phyloP scores from a whole-genome alignment of 2,797 vertebrate species.

The Sebastes melanostomus region DNA sequence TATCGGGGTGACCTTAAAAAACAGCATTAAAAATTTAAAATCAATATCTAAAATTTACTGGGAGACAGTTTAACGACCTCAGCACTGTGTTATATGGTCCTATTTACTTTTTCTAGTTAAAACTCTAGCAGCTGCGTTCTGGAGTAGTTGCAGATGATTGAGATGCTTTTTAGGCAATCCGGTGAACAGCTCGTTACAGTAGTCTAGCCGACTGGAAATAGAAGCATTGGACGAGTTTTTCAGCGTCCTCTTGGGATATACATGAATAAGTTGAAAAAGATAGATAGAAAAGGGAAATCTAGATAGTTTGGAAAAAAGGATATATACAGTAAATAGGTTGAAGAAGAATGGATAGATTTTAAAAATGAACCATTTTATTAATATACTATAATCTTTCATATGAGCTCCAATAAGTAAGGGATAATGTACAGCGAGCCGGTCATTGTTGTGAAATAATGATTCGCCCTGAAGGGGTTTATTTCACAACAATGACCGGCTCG shows the following conservation, averaged over 20 bases:
- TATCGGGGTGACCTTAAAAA: not conserved
- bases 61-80: not conserved
- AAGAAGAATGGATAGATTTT: not conserved
- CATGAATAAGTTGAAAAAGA: not conserved
- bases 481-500: too few species aligned
- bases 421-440: too few species aligned
- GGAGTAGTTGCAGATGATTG: not conserved
- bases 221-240: not conserved
- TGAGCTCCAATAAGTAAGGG: not conserved
- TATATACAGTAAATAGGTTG: not conserved
- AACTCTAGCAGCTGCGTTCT: not conserved
- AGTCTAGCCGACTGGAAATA: not conserved
- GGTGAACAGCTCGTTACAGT: not conserved
- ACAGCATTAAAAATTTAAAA: not conserved
- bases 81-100: not conserved
- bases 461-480: too few species aligned
- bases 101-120: not conserved
- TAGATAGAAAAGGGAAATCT: not conserved
- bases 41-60: not conserved
- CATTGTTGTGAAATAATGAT: too few species aligned
- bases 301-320: not conserved
- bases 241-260: not conserved
- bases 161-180: not conserved
- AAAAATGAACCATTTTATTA: not conserved
- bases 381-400: not conserved